Percentiles rank a stretch among this genome's conserved stretches.
Evolutionary conservation across 2,797 vertebrate genomes (phyloP).

Genomic region (Choloepus didactylus): DNA sequence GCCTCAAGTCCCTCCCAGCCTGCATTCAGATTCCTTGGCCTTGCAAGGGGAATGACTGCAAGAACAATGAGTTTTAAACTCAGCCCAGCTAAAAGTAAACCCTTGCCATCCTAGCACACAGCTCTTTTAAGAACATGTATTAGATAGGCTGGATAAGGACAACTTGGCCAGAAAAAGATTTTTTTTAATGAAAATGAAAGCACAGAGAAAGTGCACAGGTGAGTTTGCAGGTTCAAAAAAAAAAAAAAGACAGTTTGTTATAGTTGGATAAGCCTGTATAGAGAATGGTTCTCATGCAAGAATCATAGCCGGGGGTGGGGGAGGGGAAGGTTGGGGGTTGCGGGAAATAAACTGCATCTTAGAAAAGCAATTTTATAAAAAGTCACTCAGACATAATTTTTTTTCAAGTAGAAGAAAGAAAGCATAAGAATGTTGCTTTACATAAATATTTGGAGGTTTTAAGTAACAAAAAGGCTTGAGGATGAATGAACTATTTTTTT

Average conservation of each 20-base stretch:
- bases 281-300: not conserved
- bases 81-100: slow-evolving; percentile 54
- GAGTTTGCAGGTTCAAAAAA: slow-evolving; percentile 3
- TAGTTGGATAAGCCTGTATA: not conserved
- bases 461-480: slow-evolving; percentile 56
- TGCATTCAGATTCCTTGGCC: not conserved
- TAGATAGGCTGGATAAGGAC: slow-evolving; percentile 43
- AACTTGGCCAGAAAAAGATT: slow-evolving; percentile 17
- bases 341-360: slow-evolving; percentile 30
- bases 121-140: slow-evolving; percentile 42
- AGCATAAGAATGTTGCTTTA: slow-evolving; percentile 11
- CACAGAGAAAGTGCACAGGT: not conserved
- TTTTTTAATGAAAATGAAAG: slow-evolving; percentile 66
- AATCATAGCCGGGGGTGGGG: not conserved
- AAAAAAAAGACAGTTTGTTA: slow-evolving; percentile 36
- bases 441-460: slow-evolving; percentile 46
- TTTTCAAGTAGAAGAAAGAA: slow-evolving; percentile 40
- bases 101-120: not conserved
- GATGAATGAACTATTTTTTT: not conserved
- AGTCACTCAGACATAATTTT: slow-evolving; percentile 25
- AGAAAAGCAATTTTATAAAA: slow-evolving; percentile 58
- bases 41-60: not conserved
- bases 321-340: too few species aligned
- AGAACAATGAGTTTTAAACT: slow-evolving; percentile 64
- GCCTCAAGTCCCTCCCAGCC: not conserved